A percentile compares a stretch with the other conserved stretches of the same genome.
Evolutionary conservation across 2,113 vertebrate genomes (phyloP).

Genomic region (Periophthalmus modestus): DNA sequence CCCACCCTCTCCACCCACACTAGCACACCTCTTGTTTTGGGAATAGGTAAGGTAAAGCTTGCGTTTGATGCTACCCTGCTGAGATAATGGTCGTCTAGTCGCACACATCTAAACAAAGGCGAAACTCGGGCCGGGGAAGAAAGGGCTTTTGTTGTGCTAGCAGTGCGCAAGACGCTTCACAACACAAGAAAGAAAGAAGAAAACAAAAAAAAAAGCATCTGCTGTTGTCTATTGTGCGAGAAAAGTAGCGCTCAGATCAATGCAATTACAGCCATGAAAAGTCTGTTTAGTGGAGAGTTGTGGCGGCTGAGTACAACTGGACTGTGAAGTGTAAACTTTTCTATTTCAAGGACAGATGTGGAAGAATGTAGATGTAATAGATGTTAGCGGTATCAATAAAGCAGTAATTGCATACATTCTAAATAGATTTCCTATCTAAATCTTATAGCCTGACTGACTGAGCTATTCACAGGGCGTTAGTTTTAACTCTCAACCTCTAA

Average conservation of each 20-base stretch:
- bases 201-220: conserved; percentile 22
- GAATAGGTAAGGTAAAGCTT: conserved; percentile 30
- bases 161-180: conserved; percentile 28
- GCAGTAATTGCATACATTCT: neutral
- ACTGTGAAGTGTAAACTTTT: conserved; percentile 10
- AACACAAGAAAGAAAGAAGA: conserved; percentile 25
- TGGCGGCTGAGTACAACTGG: conserved; percentile 26
- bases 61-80: conserved; percentile 39
- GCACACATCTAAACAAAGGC: conserved; percentile 50
- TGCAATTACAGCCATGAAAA: conserved; percentile 36
- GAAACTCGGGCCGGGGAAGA: conserved; percentile 11
- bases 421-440: too few relatives aligned
- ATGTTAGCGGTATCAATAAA: neutral
- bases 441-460: too few relatives aligned
- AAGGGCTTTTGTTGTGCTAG: conserved; percentile 21
- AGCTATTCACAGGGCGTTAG: too few relatives aligned
- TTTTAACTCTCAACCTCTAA: too few relatives aligned
- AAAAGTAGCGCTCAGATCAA: conserved; percentile 26
- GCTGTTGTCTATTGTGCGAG: conserved; percentile 25
- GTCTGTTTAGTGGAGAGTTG: conserved; percentile 13
- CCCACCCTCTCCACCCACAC: conserved; percentile 8
- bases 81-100: conserved; percentile 61
- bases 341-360: neutral
- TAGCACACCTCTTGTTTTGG: conserved; percentile 18
- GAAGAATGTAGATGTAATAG: neutral